Evolutionary conservation across 35 echinoderm and acorn worm genomes (phyloP), one percentile per base, ranked within the genome.

Genomic region (Hemicentrotus pulcherrimus): DNA sequence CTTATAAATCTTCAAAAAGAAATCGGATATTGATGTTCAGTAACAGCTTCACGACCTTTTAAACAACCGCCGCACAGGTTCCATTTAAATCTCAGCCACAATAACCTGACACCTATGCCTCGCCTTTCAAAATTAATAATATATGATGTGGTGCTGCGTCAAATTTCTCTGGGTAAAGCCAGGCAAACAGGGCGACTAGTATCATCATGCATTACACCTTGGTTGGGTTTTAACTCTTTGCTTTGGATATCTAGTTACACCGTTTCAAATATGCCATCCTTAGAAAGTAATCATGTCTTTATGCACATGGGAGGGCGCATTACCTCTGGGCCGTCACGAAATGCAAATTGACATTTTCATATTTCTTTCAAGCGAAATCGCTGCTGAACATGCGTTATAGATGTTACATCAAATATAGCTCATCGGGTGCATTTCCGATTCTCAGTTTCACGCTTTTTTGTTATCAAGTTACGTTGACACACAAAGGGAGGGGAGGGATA

Each of bases 291-390:
- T n/a, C 65, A 8, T 78, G 65, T 78, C 18, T 78, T 22, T 78
- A 28, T 78, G 65, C 65, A 78, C 65, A 28, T 78, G 65, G 65
- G 65, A 78, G 65, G 65, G 65, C 19, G 65, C 28, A 78, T 78
- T 78, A 78, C 65, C 24, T 78, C 24, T 78, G 22, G 65, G 65
- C 6, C 65, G 65, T 18, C 65, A 78, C 65, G 65, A 78, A 78
- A 78, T 78, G 65, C 65, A 78, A 78, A 78, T 78, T 78, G 65
- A 78, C 65, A 78, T 78, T 78, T 78, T 78, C 18, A 78, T 78
- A 28, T 78, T 78, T 78, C 22, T 78, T 78, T 78, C 65, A 78
- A 78, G 65, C 65, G 24, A 78, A n/a, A 78, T 78, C 65, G 18
- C 65, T 4, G 65, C 22, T 78, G 19, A 3, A 78, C 65, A 78